A percentile compares a stretch with the other conserved stretches of the same genome.
phyloP scores from a whole-genome alignment of 2,113 vertebrate species.

The Zosterops japonicus region DNA sequence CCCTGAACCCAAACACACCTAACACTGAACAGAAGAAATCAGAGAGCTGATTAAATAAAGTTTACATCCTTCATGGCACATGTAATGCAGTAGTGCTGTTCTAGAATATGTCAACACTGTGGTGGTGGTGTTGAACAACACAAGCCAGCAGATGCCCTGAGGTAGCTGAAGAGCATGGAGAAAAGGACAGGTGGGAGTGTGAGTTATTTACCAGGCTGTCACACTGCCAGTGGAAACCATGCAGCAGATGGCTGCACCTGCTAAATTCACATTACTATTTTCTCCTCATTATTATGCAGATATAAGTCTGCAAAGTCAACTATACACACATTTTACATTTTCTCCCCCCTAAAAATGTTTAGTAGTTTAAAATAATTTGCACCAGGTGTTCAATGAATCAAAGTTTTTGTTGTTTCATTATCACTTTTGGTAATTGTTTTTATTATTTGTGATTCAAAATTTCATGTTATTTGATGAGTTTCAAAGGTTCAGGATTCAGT shows the following conservation, averaged over 20 bases:
- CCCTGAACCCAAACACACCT: not conserved
- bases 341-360: fast-evolving
- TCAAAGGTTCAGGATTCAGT: not conserved
- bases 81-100: not conserved
- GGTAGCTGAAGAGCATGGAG: fast-evolving
- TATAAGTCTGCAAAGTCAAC: not conserved
- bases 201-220: not conserved
- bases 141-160: not conserved
- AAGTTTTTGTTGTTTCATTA: not conserved
- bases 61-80: not conserved
- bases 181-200: not conserved
- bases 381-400: not conserved
- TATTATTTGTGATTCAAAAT: not conserved
- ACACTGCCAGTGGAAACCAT: not conserved
- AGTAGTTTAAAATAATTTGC: not conserved
- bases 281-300: not conserved
- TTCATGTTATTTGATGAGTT: not conserved
- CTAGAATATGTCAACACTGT: not conserved
- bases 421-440: not conserved
- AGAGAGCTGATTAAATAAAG: not conserved
- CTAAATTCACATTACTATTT: not conserved
- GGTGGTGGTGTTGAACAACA: not conserved
- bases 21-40: not conserved
- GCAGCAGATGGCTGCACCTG: not conserved
- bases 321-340: not conserved